A percentile compares a stretch with the other conserved stretches of the same genome.
Conservation (phyloP, 2,888 invertebrate genomes). For the Athalia rosae region DNA sequence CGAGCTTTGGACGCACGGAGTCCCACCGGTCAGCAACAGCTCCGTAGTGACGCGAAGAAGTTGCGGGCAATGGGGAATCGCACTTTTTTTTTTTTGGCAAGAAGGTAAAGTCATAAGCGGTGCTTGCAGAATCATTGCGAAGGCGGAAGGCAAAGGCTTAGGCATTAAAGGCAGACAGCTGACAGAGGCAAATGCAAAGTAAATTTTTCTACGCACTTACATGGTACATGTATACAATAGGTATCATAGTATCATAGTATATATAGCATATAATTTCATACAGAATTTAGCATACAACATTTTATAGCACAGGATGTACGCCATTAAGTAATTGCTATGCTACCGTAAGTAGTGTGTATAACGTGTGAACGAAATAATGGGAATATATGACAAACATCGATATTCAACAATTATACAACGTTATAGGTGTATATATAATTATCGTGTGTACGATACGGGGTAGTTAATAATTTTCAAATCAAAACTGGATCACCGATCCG, state of each 20-base stretch:
- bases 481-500: neutral
- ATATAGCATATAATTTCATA: too few species aligned
- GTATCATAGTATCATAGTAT: neutral
- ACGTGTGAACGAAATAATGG: too few species aligned
- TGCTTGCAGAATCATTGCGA: neutral
- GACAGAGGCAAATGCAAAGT: conserved; percentile 7
- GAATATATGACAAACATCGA: too few species aligned
- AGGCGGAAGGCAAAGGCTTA: neutral
- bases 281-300: too few species aligned
- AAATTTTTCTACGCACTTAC: conserved; percentile 3
- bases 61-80: conserved; percentile 23
- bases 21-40: neutral
- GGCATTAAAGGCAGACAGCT: neutral
- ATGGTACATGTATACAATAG: neutral
- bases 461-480: neutral
- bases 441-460: neutral
- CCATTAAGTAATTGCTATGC: too few species aligned
- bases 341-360: too few species aligned
- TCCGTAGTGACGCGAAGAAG: neutral
- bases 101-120: conserved; percentile 3
- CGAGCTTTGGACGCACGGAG: neutral
- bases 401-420: neutral
- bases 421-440: neutral
- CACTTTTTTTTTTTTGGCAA: conserved; percentile 14
- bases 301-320: too few species aligned